phyloP scores from a whole-genome alignment of 2,797 vertebrate species.

The Clarias platycephalus region DNA sequence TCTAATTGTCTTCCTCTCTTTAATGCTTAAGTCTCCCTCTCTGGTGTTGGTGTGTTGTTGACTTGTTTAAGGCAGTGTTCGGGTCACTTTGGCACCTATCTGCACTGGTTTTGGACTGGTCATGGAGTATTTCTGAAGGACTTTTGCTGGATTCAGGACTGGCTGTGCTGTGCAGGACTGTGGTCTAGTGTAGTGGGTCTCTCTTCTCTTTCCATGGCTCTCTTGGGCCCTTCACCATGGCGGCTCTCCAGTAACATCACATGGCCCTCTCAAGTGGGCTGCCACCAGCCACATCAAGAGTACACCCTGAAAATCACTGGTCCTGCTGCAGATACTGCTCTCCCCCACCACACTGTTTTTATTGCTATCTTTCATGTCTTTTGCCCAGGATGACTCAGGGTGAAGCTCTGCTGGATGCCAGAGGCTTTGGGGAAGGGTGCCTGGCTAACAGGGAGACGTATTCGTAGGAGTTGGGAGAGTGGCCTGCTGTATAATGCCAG shows the following conservation, averaged over 20 bases:
- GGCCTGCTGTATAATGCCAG: conserved; percentile 47
- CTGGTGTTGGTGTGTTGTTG: not conserved
- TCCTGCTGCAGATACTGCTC: conserved; percentile 60
- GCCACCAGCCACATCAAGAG: conserved; percentile 75
- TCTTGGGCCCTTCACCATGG: conserved; percentile 64
- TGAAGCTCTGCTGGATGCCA: conserved; percentile 49
- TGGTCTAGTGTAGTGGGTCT: conserved; percentile 35
- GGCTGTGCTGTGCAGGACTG: conserved; percentile 53
- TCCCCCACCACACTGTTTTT: conserved; percentile 66
- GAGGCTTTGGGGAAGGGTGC: conserved; percentile 39
- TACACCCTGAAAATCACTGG: conserved; percentile 41
- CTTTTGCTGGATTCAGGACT: conserved; percentile 68
- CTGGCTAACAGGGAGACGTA: conserved; percentile 39
- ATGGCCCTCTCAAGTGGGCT: conserved; percentile 74
- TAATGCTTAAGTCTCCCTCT: not conserved
- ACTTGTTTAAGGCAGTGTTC: conserved; percentile 1
- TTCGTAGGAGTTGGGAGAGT: conserved; percentile 47
- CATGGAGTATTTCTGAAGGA: conserved; percentile 43
- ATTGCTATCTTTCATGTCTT: conserved; percentile 65
- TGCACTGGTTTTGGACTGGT: conserved; percentile 41
- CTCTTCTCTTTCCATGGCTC: conserved; percentile 43
- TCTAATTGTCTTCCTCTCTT: not conserved
- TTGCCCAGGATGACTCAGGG: conserved; percentile 46
- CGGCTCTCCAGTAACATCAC: conserved; percentile 70
- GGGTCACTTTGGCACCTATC: conserved; percentile 25